A percentile compares a stretch with the other conserved stretches of the same genome.
Evolutionary conservation across 2,797 vertebrate genomes (phyloP).

Genomic region (Chromobotia macracanthus): DNA sequence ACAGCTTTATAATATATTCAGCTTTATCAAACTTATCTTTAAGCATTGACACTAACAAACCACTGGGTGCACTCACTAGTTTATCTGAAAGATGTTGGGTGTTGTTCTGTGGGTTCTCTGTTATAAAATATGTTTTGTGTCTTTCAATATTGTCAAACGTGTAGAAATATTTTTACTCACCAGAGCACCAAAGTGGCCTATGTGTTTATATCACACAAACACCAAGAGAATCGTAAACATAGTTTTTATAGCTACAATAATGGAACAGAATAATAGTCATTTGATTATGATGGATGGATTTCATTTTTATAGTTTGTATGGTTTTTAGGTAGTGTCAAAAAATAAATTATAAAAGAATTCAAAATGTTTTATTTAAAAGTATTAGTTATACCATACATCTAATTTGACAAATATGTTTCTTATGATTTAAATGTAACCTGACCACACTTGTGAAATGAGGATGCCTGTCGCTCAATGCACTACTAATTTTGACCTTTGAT

Average conservation of each 20-base stretch:
- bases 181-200: slow-evolving; percentile 16
- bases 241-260: slow-evolving; percentile 1
- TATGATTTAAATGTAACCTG: slow-evolving; percentile 9
- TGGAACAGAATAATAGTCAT: background rate
- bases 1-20: slow-evolving; percentile 4
- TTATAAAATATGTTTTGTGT: background rate
- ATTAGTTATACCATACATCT: background rate
- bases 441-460: slow-evolving; percentile 12
- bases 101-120: background rate
- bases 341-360: slow-evolving; percentile 3
- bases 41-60: background rate
- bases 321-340: slow-evolving; percentile 7
- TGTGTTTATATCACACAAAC: background rate
- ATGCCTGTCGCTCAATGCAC: background rate
- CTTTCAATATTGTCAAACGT: background rate
- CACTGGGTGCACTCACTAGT: background rate
- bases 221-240: slow-evolving; percentile 6
- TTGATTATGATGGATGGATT: slow-evolving; percentile 2
- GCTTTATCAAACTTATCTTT: background rate
- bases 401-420: background rate
- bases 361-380: background rate
- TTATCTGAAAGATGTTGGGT: background rate
- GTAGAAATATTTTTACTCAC: slow-evolving; percentile 14
- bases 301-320: background rate
- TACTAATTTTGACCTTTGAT: slow-evolving; percentile 14